These are phyloP conservation scores for Aleiodes sp. DNA, from an alignment of 1,140 invertebrate genomes.

Conservation along the genomic window DNA sequence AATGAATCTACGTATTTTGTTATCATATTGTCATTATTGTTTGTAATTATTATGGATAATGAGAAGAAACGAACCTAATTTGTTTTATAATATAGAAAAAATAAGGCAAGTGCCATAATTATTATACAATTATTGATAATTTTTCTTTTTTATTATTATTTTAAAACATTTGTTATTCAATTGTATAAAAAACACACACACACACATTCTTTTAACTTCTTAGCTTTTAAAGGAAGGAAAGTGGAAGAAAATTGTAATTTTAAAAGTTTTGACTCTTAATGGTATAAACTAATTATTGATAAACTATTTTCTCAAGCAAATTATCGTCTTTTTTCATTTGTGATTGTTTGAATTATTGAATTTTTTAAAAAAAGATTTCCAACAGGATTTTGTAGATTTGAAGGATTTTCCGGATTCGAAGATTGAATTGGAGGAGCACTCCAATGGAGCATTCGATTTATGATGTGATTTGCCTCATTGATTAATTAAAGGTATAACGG, in stretches of 20 bases:
- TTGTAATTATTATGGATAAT: constrained; percentile 55
- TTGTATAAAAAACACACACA: neutral
- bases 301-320: constrained; percentile 12
- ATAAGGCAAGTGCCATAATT: constrained; percentile 59
- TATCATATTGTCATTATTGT: constrained; percentile 55
- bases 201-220: neutral
- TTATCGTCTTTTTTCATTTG: neutral
- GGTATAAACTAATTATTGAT: constrained; percentile 6
- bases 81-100: constrained; percentile 57
- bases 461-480: no score
- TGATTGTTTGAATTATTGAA: neutral
- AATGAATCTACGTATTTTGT: constrained; percentile 54
- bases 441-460: no score
- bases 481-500: no score
- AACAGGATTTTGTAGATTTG: no score
- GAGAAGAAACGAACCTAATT: no score
- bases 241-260: constrained; percentile 9
- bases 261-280: constrained; percentile 1
- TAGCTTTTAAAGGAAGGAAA: neutral
- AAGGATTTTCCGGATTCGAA: no score
- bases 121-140: constrained; percentile 36
- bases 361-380: no score
- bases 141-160: neutral
- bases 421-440: no score
- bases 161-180: constrained; percentile 10